Evolutionary conservation across 2,797 vertebrate species (phyloP).

Genomic region (Coregonus ussuriensis): DNA sequence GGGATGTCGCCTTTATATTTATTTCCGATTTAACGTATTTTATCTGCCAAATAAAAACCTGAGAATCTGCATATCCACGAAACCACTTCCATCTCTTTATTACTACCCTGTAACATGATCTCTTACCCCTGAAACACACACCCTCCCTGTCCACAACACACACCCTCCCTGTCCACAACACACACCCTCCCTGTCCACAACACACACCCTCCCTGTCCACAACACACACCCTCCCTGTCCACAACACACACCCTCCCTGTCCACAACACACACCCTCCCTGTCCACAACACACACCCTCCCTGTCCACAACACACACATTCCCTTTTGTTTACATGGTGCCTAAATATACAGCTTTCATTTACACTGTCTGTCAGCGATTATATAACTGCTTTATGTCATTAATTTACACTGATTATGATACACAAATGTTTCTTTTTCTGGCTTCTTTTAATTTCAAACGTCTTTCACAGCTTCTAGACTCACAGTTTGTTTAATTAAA

Average conservation of each 20-base stretch:
- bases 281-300: neutral
- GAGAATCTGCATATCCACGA: conserved; percentile 80
- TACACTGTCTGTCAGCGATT: conserved; percentile 77
- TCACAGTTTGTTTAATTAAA: conserved; percentile 60
- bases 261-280: too few species aligned
- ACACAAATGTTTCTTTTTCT: too few species aligned
- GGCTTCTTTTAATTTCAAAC: conserved; percentile 52
- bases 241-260: too few species aligned
- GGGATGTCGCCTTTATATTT: conserved; percentile 62
- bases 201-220: too few species aligned
- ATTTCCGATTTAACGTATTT: conserved; percentile 65
- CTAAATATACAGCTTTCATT: conserved; percentile 95
- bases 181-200: too few species aligned
- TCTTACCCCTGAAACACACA: too few species aligned
- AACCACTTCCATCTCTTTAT: conserved; percentile 72
- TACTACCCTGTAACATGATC: neutral
- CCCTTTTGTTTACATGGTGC: conserved; percentile 87
- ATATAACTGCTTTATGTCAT: conserved; percentile 76
- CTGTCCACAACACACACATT: neutral
- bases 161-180: too few species aligned
- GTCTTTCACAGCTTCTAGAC: conserved; percentile 59
- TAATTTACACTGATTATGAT: too few species aligned
- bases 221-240: too few species aligned
- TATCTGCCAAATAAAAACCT: conserved; percentile 75
- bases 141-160: too few species aligned